Conservation (phyloP, 1,140 invertebrate species). For the Drosophila carrolli region DNA sequence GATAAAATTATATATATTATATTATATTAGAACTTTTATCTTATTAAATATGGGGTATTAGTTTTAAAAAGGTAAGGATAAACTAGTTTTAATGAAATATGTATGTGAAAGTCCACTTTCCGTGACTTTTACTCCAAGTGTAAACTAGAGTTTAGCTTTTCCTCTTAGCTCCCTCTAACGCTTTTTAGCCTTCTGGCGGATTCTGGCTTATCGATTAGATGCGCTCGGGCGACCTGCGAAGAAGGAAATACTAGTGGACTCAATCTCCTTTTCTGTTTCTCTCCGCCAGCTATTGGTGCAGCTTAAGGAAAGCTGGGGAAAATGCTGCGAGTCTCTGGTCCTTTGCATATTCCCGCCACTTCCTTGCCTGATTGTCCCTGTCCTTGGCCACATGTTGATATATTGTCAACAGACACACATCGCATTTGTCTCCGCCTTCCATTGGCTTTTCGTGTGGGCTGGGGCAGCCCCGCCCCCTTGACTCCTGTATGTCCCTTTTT, state of each 20-base stretch:
- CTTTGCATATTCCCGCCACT: slow-evolving; percentile 53
- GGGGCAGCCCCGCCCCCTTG: neutral
- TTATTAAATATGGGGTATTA: no score
- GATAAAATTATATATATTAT: no score
- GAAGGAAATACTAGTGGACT: slow-evolving; percentile 8
- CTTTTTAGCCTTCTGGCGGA: slow-evolving; percentile 6
- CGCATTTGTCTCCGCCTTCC: slow-evolving; percentile 76
- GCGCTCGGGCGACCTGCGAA: slow-evolving; percentile 31
- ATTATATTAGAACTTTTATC: no score
- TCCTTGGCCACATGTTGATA: slow-evolving; percentile 73
- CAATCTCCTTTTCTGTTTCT: neutral
- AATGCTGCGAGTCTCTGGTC: slow-evolving; percentile 54
- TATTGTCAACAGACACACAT: slow-evolving; percentile 83
- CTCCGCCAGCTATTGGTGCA: slow-evolving; percentile 15
- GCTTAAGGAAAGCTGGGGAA: slow-evolving; percentile 67
- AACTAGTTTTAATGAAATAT: no score
- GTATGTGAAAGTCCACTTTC: no score
- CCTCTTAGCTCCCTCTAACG: neutral
- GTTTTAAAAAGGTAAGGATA: no score
- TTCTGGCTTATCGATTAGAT: slow-evolving; percentile 54
- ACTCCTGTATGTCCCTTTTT: slow-evolving; percentile 45
- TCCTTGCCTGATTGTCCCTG: slow-evolving; percentile 5
- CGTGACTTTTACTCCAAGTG: neutral
- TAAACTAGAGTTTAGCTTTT: slow-evolving; percentile 1
- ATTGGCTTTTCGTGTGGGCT: slow-evolving; percentile 20